Evolutionary conservation across 2,888 invertebrate genomes (phyloP).

Genomic region (Scaptomyza caliginosa): DNA sequence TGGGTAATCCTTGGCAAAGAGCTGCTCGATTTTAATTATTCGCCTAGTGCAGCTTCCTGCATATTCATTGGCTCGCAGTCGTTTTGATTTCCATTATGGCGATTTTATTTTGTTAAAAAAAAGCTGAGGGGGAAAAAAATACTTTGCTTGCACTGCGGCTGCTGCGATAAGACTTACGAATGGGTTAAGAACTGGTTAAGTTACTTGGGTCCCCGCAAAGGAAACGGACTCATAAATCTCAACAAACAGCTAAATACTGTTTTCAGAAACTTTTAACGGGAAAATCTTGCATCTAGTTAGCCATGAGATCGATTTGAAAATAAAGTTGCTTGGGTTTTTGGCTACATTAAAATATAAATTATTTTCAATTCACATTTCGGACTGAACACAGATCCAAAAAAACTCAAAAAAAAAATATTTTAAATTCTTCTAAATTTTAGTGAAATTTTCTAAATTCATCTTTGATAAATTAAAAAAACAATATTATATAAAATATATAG

Average conservation of each 20-base stretch:
- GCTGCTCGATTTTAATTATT: constrained; percentile 78
- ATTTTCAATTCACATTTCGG: constrained; percentile 54
- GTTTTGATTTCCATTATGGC: constrained; percentile 70
- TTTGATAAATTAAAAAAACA: background rate
- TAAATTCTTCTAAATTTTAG: constrained; percentile 2
- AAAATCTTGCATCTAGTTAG: constrained; percentile 15
- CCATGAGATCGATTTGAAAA: constrained; percentile 28
- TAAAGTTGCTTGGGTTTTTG: background rate
- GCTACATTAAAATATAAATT: background rate
- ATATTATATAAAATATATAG: background rate
- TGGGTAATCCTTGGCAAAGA: constrained; percentile 49
- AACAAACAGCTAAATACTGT: background rate
- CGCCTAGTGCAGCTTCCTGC: constrained; percentile 51
- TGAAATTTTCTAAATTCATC: constrained; percentile 9
- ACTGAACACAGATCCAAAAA: constrained; percentile 32
- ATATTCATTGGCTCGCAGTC: constrained; percentile 41
- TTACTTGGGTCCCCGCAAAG: constrained; percentile 9
- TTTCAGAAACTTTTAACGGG: background rate
- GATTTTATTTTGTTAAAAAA: constrained; percentile 36
- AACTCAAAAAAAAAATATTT: background rate
- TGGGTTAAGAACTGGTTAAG: constrained; percentile 36
- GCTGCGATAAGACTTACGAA: constrained; percentile 56
- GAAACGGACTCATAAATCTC: constrained; percentile 39
- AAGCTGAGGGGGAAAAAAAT: constrained; percentile 62
- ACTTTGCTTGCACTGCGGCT: constrained; percentile 56